These are phyloP conservation scores for Drosophila cognata DNA, from an alignment of 2,888 invertebrate species.

Conservation along the genomic window DNA sequence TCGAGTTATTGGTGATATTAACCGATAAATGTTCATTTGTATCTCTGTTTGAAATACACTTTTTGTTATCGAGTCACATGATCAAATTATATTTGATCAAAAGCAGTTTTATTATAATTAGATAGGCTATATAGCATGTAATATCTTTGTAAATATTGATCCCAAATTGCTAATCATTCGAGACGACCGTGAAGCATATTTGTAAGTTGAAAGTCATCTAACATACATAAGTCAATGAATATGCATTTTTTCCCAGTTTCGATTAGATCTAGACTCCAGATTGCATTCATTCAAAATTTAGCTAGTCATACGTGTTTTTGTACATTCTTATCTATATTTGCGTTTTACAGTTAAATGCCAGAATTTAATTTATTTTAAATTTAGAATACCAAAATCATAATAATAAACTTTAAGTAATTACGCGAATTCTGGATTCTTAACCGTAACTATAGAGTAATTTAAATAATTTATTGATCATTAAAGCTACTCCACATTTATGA, in stretches of 20 bases:
- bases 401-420: not conserved
- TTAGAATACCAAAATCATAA: not conserved
- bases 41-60: not conserved
- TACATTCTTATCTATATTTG: not conserved
- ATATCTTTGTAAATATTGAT: conserved; percentile 22
- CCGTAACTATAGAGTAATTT: not conserved
- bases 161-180: conserved; percentile 45
- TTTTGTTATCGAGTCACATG: not conserved
- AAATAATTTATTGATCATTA: not conserved
- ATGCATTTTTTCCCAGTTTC: conserved; percentile 10
- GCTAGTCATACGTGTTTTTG: not conserved
- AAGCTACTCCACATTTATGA: not conserved
- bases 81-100: not conserved
- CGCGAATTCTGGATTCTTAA: not conserved
- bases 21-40: not conserved
- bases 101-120: conserved; percentile 5
- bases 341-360: not conserved
- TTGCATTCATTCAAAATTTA: conserved; percentile 19
- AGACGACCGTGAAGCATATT: conserved; percentile 30
- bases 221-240: conserved; percentile 28
- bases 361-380: not conserved
- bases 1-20: not conserved
- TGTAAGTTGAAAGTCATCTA: conserved; percentile 14
- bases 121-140: not conserved
- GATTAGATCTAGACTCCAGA: conserved; percentile 51